Percentiles rank a stretch among this genome's conserved stretches.
Evolutionary conservation across 2,797 vertebrate genomes (phyloP).

Genomic region (Phoxinus dragarum): DNA sequence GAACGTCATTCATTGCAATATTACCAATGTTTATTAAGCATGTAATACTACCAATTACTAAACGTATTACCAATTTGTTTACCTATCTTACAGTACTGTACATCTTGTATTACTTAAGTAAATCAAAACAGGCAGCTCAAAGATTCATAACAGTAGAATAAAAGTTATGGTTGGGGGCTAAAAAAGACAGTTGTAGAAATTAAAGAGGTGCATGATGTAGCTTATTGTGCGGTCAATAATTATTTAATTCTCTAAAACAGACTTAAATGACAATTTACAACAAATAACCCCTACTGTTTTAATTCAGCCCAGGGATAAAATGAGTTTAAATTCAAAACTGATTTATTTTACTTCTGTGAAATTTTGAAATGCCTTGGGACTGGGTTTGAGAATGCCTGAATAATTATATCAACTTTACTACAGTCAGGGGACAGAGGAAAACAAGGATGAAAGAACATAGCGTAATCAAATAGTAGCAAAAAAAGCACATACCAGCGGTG

Average conservation of each 20-base stretch:
- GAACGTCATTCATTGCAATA: neutral
- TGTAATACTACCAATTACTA: no score
- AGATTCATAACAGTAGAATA: neutral
- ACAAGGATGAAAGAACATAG: constrained; percentile 7
- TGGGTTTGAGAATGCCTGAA: constrained; percentile 5
- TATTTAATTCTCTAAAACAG: neutral
- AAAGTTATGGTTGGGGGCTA: neutral
- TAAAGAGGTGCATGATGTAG: neutral
- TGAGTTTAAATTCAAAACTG: neutral
- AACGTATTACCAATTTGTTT: neutral
- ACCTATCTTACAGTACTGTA: neutral
- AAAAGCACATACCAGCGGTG: neutral
- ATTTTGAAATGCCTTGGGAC: neutral
- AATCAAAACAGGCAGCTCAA: neutral
- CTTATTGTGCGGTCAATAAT: neutral
- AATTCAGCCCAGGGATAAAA: neutral
- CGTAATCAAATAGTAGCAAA: constrained; percentile 21
- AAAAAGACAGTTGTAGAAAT: neutral
- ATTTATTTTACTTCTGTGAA: constrained; percentile 5
- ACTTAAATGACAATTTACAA: neutral
- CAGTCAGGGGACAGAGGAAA: constrained; percentile 8
- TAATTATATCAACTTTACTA: constrained; percentile 15
- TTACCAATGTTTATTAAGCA: neutral
- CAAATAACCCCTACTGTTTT: neutral
- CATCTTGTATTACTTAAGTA: neutral